These are phyloP conservation scores for Limenitis camilla DNA, from an alignment of 2,888 invertebrate genomes.

Conservation along the genomic window DNA sequence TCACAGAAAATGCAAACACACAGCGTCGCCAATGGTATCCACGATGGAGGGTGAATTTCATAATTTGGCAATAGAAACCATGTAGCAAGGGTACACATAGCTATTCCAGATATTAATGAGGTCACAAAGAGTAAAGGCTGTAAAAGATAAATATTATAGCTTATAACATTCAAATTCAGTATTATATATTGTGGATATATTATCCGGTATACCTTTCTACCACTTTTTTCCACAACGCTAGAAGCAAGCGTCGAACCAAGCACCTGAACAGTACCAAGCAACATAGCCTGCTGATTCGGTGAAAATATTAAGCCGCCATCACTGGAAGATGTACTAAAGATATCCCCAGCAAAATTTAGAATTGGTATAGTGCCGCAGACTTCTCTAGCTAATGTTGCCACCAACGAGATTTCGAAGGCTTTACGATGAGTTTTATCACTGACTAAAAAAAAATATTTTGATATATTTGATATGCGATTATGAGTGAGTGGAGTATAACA, in stretches of 20 bases:
- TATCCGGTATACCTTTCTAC: conserved; percentile 60
- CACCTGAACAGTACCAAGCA: conserved; percentile 57
- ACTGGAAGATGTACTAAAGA: conserved; percentile 47
- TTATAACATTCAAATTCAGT: neutral
- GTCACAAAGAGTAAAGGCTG: conserved; percentile 51
- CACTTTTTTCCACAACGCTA: conserved; percentile 51
- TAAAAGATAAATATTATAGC: conserved; percentile 16
- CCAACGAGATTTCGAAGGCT: conserved; percentile 51
- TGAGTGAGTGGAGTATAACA: neutral
- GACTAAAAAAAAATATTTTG: conserved; percentile 31
- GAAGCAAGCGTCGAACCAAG: conserved; percentile 51
- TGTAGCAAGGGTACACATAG: conserved; percentile 54
- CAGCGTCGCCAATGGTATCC: conserved; percentile 66
- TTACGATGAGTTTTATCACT: conserved; percentile 48
- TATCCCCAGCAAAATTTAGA: conserved; percentile 60
- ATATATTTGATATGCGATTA: neutral
- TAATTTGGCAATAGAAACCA: conserved; percentile 52
- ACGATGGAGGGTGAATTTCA: conserved; percentile 44
- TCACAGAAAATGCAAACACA: conserved; percentile 70
- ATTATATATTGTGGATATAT: neutral
- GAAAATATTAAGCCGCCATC: conserved; percentile 40
- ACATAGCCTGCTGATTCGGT: conserved; percentile 63
- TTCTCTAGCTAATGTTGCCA: conserved; percentile 47
- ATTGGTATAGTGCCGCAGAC: conserved; percentile 59
- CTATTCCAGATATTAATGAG: conserved; percentile 50